Conservation (phyloP, 2,888 invertebrate species). For the Dolichopus griseipennis region DNA sequence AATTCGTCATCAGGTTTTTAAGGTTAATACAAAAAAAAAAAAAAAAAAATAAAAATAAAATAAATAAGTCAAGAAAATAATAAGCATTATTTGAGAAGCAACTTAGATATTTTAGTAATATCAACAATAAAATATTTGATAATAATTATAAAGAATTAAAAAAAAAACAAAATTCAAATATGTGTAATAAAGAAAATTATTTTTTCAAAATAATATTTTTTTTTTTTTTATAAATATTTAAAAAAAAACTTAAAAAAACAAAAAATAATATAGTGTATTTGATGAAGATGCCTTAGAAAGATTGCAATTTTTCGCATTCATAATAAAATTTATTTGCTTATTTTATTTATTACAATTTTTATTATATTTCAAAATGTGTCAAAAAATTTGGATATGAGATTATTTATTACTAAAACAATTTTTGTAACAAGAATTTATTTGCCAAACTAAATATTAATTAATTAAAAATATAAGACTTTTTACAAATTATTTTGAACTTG, state of each 20-base stretch:
- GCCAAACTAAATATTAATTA: too few relatives aligned
- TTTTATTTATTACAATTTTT: too few relatives aligned
- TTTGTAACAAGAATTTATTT: too few relatives aligned
- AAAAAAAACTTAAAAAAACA: background rate
- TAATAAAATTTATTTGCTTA: too few relatives aligned
- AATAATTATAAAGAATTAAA: background rate
- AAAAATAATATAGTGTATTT: background rate
- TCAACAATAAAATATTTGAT: background rate
- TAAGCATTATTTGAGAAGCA: background rate
- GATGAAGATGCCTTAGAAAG: constrained; percentile 1
- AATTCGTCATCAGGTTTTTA: too few relatives aligned
- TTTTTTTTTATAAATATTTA: background rate
- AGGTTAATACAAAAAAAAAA: too few relatives aligned
- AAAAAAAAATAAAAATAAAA: background rate
- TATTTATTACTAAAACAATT: too few relatives aligned
- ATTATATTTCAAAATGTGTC: too few relatives aligned
- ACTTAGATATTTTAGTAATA: background rate
- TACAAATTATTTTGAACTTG: too few relatives aligned
- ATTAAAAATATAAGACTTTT: too few relatives aligned
- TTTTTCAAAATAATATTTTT: background rate
- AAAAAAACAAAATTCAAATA: background rate
- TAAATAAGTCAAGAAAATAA: background rate
- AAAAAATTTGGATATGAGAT: too few relatives aligned
- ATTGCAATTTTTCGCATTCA: background rate
- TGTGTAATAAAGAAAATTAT: background rate